These are phyloP conservation scores for Cinara cedri DNA, from an alignment of 2,888 invertebrate genomes.

Conservation along the genomic window DNA sequence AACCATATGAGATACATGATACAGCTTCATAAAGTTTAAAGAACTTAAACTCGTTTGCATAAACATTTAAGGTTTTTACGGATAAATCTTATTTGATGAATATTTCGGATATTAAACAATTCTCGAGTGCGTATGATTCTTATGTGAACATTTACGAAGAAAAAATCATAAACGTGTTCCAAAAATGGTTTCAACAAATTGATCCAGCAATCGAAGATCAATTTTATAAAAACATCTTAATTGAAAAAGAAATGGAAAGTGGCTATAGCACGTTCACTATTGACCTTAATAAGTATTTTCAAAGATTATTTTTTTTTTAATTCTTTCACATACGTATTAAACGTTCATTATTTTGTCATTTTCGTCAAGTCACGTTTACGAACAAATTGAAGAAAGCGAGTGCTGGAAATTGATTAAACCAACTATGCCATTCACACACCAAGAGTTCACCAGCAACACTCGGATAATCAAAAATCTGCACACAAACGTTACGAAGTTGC, in stretches of 20 bases:
- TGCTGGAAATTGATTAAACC: neutral
- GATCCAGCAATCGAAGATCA: neutral
- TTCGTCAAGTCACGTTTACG: neutral
- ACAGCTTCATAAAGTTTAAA: no score
- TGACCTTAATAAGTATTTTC: neutral
- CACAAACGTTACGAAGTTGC: neutral
- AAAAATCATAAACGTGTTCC: neutral
- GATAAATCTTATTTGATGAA: constrained; percentile 5
- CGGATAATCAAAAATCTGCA: neutral
- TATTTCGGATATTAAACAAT: neutral
- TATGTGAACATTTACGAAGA: neutral
- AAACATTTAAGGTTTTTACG: constrained; percentile 7
- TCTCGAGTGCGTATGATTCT: neutral
- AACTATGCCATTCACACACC: neutral
- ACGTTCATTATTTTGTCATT: neutral
- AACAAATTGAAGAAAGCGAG: neutral
- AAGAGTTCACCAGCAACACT: neutral
- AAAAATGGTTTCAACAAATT: neutral
- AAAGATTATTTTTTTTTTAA: neutral
- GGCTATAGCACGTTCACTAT: neutral
- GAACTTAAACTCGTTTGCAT: no score
- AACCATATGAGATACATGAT: no score
- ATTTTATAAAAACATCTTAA: neutral
- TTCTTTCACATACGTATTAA: neutral
- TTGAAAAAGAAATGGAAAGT: neutral